Percentiles rank a stretch among this genome's conserved stretches.
Evolutionary conservation across 2,888 invertebrate species (phyloP).

Genomic region (Ceraclea dissimilis): DNA sequence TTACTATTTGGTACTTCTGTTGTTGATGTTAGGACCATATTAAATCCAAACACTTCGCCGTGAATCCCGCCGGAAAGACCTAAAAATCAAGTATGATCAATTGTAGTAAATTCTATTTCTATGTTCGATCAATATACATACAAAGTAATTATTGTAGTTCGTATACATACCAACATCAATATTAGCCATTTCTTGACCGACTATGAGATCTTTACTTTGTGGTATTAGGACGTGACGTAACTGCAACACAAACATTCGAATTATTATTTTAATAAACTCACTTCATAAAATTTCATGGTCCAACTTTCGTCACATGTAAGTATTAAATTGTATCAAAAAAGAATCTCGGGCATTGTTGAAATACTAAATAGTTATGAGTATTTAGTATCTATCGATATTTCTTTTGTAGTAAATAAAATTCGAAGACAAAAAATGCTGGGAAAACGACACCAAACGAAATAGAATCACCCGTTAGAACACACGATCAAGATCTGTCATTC

Average conservation of each 20-base stretch:
- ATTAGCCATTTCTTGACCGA: slow-evolving; percentile 64
- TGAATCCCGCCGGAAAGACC: slow-evolving; percentile 58
- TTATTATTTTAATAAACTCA: background rate
- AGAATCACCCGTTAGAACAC: no score
- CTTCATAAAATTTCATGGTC: no score
- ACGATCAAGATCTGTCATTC: no score
- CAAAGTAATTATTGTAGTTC: background rate
- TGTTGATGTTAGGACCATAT: slow-evolving; percentile 53
- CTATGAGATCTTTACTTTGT: slow-evolving; percentile 54
- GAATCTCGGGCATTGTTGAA: no score
- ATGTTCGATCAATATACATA: no score
- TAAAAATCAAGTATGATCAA: slow-evolving; percentile 25
- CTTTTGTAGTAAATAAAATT: no score
- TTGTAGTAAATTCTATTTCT: background rate
- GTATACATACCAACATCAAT: slow-evolving; percentile 44
- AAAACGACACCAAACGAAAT: no score
- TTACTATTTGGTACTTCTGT: slow-evolving; percentile 32
- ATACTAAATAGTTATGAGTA: no score
- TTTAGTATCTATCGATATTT: no score
- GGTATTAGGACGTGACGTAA: slow-evolving; percentile 48
- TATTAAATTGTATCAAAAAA: no score
- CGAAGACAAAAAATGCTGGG: no score
- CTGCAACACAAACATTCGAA: slow-evolving; percentile 40
- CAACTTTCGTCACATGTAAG: no score
- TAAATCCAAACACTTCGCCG: slow-evolving; percentile 60